These are phyloP conservation scores for Tarsius wallacei DNA, from an alignment of 2,797 vertebrate species.

Conservation along the genomic window DNA sequence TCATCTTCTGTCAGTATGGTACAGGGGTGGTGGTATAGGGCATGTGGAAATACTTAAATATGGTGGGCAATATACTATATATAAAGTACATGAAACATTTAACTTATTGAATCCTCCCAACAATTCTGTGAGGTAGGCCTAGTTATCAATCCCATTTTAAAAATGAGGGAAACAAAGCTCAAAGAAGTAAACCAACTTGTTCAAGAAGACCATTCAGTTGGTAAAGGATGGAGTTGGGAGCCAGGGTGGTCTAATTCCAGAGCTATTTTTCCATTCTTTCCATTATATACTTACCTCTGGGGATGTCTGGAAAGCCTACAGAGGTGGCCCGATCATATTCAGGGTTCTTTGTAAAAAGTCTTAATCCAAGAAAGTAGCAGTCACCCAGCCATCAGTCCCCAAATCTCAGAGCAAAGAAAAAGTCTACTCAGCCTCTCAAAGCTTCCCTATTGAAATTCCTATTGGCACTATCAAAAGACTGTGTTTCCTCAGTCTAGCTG, in stretches of 20 bases:
- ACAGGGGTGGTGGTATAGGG: background rate
- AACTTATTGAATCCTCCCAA: constrained; percentile 14
- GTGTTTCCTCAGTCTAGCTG: background rate
- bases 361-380: constrained; percentile 48
- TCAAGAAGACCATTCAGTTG: constrained; percentile 38
- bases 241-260: constrained; percentile 33
- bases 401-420: constrained; percentile 65
- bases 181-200: background rate
- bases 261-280: constrained; percentile 66
- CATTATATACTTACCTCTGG: constrained; percentile 14
- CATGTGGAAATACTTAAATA: background rate
- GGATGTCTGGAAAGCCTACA: constrained; percentile 45
- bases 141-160: constrained; percentile 36
- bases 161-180: constrained; percentile 21
- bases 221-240: constrained; percentile 61
- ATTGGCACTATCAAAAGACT: background rate
- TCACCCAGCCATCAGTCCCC: background rate
- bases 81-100: constrained; percentile 23
- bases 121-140: background rate
- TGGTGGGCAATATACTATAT: constrained; percentile 18
- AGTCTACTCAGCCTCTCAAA: background rate
- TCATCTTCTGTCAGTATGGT: constrained; percentile 20
- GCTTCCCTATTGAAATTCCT: constrained; percentile 27
- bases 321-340: background rate
- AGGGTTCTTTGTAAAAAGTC: constrained; percentile 1